Base-by-base conservation (phyloP, 2,113 vertebrate genomes). In the Falco punctatus region DNA sequence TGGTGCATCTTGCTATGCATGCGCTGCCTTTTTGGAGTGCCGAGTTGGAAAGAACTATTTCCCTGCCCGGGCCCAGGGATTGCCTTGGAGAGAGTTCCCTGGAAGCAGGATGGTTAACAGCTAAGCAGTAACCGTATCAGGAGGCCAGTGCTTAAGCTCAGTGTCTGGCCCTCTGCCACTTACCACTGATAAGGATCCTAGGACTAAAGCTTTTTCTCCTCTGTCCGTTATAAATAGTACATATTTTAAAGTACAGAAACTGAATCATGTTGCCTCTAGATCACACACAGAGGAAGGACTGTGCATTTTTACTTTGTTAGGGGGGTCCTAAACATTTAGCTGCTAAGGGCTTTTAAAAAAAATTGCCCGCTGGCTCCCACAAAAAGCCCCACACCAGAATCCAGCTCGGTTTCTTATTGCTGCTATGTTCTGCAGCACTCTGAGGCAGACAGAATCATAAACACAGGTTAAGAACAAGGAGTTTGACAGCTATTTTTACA, bases 31-130 rank as follows among this genome's bases (percentile, higher is more conserved):
- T 91, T 28, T 75, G 26, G 51, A 82, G 35, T 33, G 10, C 20
- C 11, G 42, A n/a, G 5, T 2, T 51, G n/a, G 12, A 80, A 17
- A 71, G 35, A 81, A 74, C 11, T 48, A 52, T 28, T 62, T 19
- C 30, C 28, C 49, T 27, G 44, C 27, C 38, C 1, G 2, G 48
- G 46, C 33, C 48, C 67, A 61, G 30, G 30, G 38, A 62, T 4
- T 67, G 42, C 23, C 62, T 86, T 1, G 1, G 57, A 82, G n/a
- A 61, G 38, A 44, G 32, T 28, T 38, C 0, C 0, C 28, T 86
- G 61, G 51, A 93, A 81, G 32, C 14, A 51, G 38, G 54, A 30
- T 70, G 42, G 28, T 18, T 72, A 44, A 28, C 19, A 48, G 11
- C 11, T 38, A 59, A 70, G 28, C 13, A 69, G 26, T 14, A 57